Evolutionary conservation across 2,797 vertebrate genomes (phyloP), one percentile per base, ranked within the genome.

Genomic region (Acanthornis magna): DNA sequence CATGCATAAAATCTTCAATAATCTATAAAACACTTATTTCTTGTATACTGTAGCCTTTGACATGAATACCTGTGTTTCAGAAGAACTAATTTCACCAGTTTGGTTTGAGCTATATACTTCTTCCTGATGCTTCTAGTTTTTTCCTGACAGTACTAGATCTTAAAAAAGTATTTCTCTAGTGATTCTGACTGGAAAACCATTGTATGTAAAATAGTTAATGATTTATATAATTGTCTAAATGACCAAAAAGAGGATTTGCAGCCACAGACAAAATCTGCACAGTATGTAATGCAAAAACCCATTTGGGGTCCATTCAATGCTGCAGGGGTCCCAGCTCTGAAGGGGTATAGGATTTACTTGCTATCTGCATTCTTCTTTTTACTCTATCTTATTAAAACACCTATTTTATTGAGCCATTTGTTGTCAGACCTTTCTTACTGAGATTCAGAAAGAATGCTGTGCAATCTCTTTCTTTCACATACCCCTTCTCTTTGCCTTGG

Each of bases 241-340:
- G 15, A 45, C 16, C 6, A 29, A 61, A 79, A 75, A 13, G 6
- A 40, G 3, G 9, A 53, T 38, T 30, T 81, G 38, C 30, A 67
- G 10, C 21, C 30, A 67, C 13, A 10, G 34, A 63, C 12, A 55
- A 47, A 30, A 67, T 32, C 48, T 43, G 13, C 29, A 32, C 11
- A 70, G 13, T 0, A 0, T 63, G 32, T 25, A 34, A 32, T 45
- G 21, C 1, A 9, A 87, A 89, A 54, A 12, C 7, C 27, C 2
- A 12, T 23, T 38, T 55, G 32, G 10, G 16, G 3, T 85, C 7
- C 11, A 5, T 60, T 18, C 8, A 60, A 3, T 9, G 10, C 1
- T 62, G 12, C 3, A 4, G 5, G 3, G 6, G 20, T 65, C 26
- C 9, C 58, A 89, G 18, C 10, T 38, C 30, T 68, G 16, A 21